A percentile compares a stretch with the other conserved stretches of the same genome.
Conservation (phyloP, 2,113 vertebrate species). For the Psettodes erumei region DNA sequence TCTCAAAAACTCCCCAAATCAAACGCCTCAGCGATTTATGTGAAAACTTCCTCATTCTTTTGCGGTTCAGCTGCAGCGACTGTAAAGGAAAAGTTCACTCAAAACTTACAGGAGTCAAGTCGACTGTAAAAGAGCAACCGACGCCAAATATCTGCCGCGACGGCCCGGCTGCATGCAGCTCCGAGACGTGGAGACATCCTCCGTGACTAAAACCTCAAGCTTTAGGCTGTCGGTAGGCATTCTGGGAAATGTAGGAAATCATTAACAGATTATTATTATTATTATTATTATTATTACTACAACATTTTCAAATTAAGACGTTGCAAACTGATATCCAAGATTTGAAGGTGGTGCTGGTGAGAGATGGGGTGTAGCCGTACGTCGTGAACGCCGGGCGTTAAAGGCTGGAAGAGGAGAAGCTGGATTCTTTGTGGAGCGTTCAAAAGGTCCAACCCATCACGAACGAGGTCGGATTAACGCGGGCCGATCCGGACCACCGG, state of each 20-base stretch:
- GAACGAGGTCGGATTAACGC: no score
- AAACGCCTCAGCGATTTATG: neutral
- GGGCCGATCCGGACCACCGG: no score
- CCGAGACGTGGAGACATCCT: neutral
- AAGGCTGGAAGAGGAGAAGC: no score
- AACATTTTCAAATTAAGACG: no score
- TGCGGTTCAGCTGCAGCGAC: neutral
- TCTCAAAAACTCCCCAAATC: neutral
- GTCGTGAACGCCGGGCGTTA: no score
- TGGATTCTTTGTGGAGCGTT: no score
- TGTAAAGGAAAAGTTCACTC: neutral
- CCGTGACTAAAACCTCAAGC: neutral
- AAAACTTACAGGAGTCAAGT: neutral
- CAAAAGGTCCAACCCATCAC: no score
- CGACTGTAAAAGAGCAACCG: neutral
- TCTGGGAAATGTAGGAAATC: neutral
- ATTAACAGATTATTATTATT: no score
- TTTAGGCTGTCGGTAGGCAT: neutral
- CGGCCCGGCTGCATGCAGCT: neutral
- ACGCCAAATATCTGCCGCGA: neutral
- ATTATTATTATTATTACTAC: no score
- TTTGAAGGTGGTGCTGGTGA: no score
- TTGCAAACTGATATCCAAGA: no score
- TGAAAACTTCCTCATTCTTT: neutral
- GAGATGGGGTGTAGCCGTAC: no score